Conservation (phyloP, 2,797 vertebrate genomes). For the Xiphophorus birchmanni region DNA sequence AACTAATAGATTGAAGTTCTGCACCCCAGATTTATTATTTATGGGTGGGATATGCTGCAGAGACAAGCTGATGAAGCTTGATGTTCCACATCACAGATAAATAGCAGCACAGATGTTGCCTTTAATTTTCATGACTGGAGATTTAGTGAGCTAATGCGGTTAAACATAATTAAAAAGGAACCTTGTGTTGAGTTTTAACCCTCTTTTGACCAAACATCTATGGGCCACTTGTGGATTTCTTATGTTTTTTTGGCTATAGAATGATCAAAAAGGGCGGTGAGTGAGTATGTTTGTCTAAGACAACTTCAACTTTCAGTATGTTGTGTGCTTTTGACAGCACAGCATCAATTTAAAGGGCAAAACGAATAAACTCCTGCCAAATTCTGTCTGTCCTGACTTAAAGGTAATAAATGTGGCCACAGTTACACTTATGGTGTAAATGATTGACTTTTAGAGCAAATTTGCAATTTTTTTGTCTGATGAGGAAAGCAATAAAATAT, state of each 20-base stretch:
- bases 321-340: neutral
- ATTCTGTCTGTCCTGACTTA: neutral
- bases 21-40: conserved; percentile 1
- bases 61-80: neutral
- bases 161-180: too few species aligned
- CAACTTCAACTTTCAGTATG: neutral
- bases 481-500: neutral
- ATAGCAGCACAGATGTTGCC: neutral
- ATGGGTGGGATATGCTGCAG: neutral
- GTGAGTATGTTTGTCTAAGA: neutral
- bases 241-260: neutral
- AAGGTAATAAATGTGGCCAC: neutral
- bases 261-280: neutral
- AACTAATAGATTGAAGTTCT: conserved; percentile 6
- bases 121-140: neutral
- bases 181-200: neutral
- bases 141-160: neutral
- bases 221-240: neutral
- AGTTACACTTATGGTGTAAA: neutral
- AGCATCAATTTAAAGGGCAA: neutral
- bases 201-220: neutral
- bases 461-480: neutral
- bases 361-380: neutral
- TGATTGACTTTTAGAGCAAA: neutral
- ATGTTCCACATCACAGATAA: neutral